These are phyloP conservation scores for Drosophila pectinifera DNA, from an alignment of 1,140 invertebrate species.

Conservation along the genomic window DNA sequence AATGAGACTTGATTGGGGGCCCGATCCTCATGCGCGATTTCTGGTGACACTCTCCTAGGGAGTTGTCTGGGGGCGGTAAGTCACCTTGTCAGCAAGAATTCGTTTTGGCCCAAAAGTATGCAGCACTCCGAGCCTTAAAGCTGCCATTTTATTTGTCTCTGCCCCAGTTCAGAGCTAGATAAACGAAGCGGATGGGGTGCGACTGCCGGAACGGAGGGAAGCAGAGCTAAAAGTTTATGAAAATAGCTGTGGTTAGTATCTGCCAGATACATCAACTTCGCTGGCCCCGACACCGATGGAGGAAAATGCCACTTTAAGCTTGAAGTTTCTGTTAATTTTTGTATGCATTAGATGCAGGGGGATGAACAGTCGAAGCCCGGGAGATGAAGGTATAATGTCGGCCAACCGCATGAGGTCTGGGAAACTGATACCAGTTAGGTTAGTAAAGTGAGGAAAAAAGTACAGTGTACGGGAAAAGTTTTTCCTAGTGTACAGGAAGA, in stretches of 20 bases:
- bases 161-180: constrained; percentile 24
- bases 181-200: constrained; percentile 2
- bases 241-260: constrained; percentile 60
- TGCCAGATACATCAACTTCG: constrained; percentile 49
- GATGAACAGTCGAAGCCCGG: not conserved
- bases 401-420: too few species aligned
- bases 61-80: not conserved
- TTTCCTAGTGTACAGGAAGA: not conserved
- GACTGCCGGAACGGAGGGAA: too few species aligned
- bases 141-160: constrained; percentile 34
- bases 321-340: constrained; percentile 54
- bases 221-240: constrained; percentile 46
- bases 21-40: not conserved
- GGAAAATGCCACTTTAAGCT: constrained; percentile 43
- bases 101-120: constrained; percentile 3
- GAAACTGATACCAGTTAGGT: too few species aligned
- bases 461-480: too few species aligned
- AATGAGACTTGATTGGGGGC: not conserved
- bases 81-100: constrained; percentile 4
- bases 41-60: too few species aligned
- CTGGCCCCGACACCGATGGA: constrained; percentile 1
- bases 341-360: constrained; percentile 36
- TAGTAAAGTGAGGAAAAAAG: too few species aligned
- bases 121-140: constrained; percentile 7
- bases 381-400: constrained; percentile 53